Base-by-base conservation (phyloP, 2,113 vertebrate species). In the Scomber colias region DNA sequence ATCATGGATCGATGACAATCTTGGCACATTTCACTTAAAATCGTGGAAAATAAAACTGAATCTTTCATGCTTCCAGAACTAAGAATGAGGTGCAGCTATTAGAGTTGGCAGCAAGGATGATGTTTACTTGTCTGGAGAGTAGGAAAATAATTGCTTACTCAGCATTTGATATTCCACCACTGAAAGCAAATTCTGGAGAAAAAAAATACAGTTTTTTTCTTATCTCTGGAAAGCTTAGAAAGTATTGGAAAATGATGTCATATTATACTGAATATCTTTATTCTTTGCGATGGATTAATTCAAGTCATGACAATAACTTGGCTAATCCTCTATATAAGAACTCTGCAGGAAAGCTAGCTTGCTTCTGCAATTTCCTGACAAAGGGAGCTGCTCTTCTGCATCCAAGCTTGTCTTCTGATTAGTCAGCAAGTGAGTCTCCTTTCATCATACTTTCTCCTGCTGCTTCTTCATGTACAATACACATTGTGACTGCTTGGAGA, bases 121-220 rank as follows among this genome's bases (percentile, higher is more conserved):
- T 64, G 78, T 63, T 66, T 51, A 35, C 51, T 46, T 48, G 56
- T 35, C 61, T n/a, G 35, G 68, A 64, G 61, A 71, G 27, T 16
- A 60, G 48, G 24, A 59, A 77, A 77, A 53, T 19, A 66, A 62
- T 10, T 53, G 65, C 79, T 53, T 46, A 17, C 35, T 82, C 71
- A 82, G 71, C 75, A 79, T 75, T 71, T 55, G 13, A 56, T n/a
- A 5, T 17, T 21, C 21, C 19, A 49, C 45, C 1, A 7, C 5
- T 44, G 19, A 12, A 2, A 24, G 59, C 19, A 24, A 66, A 27
- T 35, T 68, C 4, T 51, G 14, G 21, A 57, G 62, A 69, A 21
- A 63, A 63, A 59, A 54, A 77, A n/a, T 40, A 9, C 6, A 2
- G 35, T 40, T 40, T 11, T n/a, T 69, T 12, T 75, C n/a, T 70